These are phyloP conservation scores for Streblospio benedicti DNA, from an alignment of 1,140 invertebrate species.

Conservation along the genomic window DNA sequence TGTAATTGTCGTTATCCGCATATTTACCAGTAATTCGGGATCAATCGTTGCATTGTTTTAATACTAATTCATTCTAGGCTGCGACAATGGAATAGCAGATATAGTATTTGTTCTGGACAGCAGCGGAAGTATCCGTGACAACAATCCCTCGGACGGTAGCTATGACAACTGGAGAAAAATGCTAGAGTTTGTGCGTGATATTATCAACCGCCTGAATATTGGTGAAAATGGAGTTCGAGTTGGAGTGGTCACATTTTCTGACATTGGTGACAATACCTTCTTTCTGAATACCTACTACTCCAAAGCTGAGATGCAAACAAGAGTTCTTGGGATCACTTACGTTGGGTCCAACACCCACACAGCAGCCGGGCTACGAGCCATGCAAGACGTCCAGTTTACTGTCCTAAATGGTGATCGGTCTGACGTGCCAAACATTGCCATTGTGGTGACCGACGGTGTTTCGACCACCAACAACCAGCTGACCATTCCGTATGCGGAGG, in stretches of 20 bases:
- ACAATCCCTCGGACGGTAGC: background rate
- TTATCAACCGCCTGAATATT: background rate
- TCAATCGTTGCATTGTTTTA: too few relatives aligned
- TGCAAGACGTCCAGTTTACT: background rate
- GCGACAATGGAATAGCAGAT: background rate
- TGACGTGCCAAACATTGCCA: slow-evolving; percentile 32
- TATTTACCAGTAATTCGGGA: too few relatives aligned
- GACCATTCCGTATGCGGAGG: slow-evolving; percentile 20
- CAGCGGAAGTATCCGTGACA: slow-evolving; percentile 8
- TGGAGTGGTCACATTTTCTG: slow-evolving; percentile 1
- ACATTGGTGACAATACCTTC: slow-evolving; percentile 1
- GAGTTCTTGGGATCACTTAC: background rate
- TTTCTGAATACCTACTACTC: slow-evolving; percentile 3
- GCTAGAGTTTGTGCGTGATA: slow-evolving; percentile 1
- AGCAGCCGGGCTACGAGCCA: background rate
- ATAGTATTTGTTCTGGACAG: slow-evolving; percentile 16
- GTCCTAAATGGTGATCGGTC: slow-evolving; percentile 25
- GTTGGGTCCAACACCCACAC: background rate
- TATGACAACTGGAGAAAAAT: slow-evolving; percentile 10
- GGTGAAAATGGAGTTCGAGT: background rate
- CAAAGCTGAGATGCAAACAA: background rate
- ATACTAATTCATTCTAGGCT: too few relatives aligned
- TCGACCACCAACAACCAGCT: slow-evolving; percentile 24
- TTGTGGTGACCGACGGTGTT: slow-evolving; percentile 37
- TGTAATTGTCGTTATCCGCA: too few relatives aligned